A percentile compares a stretch with the other conserved stretches of the same genome.
phyloP scores from a whole-genome alignment of 2,888 invertebrate genomes.

The Rhodophaea formosa region DNA sequence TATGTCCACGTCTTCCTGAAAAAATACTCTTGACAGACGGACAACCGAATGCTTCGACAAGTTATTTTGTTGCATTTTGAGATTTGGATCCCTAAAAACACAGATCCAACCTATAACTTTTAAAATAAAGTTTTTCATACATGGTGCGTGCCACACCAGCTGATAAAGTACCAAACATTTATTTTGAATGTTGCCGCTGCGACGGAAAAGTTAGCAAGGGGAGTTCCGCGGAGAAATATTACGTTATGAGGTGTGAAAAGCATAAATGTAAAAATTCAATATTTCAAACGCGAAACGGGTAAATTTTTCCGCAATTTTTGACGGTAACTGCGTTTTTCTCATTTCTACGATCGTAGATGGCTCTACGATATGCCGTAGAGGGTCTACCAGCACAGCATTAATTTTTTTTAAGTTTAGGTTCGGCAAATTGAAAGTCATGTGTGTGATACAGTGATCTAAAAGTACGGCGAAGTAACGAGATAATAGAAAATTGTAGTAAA shows the following conservation, averaged over 20 bases:
- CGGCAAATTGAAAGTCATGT: too few species aligned
- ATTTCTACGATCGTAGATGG: constrained; percentile 38
- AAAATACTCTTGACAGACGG: too few species aligned
- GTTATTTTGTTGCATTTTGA: neutral
- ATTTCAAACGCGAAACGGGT: constrained; percentile 65
- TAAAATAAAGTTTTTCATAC: constrained; percentile 32
- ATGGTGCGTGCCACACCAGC: constrained; percentile 37
- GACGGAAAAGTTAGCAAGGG: constrained; percentile 68
- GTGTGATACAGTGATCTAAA: too few species aligned
- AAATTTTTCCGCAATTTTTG: constrained; percentile 67
- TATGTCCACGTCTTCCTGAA: too few species aligned
- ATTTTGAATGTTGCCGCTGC: constrained; percentile 75
- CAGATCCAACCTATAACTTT: constrained; percentile 27
- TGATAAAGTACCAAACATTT: constrained; percentile 78
- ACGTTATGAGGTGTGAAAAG: constrained; percentile 80
- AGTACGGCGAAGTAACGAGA: too few species aligned
- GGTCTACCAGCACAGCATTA: constrained; percentile 15
- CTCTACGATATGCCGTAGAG: constrained; percentile 32
- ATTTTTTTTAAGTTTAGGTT: too few species aligned
- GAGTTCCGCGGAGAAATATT: constrained; percentile 72
- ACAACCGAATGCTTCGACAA: too few species aligned
- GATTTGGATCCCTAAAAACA: neutral
- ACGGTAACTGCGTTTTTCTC: constrained; percentile 58
- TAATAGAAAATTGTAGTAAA: too few species aligned
- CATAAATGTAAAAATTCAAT: constrained; percentile 81